These are phyloP conservation scores for Sebastes aleutianus DNA, from an alignment of 2,797 vertebrate species.

Conservation along the genomic window DNA sequence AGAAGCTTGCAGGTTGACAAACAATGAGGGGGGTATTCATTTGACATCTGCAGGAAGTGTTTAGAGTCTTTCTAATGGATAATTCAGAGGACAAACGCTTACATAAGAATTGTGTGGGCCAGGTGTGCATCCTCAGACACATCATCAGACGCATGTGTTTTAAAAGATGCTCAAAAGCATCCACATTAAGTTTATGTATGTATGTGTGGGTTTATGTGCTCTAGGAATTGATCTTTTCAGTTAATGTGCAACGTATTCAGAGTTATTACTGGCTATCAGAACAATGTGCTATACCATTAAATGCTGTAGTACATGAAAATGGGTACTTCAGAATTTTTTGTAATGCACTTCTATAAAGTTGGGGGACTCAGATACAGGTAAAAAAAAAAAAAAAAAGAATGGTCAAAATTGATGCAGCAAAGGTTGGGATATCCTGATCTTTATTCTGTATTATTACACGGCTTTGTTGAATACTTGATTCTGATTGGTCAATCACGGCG, in stretches of 20 bases:
- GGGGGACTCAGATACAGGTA: not conserved
- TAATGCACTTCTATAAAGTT: not conserved
- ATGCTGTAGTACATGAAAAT: not conserved
- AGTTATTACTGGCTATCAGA: not conserved
- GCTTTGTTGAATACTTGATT: too few species aligned
- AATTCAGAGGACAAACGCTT: not conserved
- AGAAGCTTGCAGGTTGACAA: not conserved
- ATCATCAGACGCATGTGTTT: not conserved
- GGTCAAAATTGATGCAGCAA: not conserved
- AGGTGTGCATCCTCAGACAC: not conserved
- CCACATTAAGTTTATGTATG: not conserved
- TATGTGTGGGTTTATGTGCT: not conserved
- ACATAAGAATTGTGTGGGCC: not conserved
- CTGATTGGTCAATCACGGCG: too few species aligned
- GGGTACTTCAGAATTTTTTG: not conserved
- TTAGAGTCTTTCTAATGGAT: not conserved
- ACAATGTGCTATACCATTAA: not conserved
- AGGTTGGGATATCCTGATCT: not conserved
- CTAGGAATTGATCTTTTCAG: not conserved
- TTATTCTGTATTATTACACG: not conserved
- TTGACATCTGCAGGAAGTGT: slow-evolving; percentile 6
- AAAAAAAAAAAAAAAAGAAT: not conserved
- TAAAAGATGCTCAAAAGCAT: not conserved
- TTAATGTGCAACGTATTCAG: not conserved
- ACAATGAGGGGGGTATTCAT: not conserved